Conservation (phyloP, 2,113 vertebrate genomes). For the Alligator mississippiensis region DNA sequence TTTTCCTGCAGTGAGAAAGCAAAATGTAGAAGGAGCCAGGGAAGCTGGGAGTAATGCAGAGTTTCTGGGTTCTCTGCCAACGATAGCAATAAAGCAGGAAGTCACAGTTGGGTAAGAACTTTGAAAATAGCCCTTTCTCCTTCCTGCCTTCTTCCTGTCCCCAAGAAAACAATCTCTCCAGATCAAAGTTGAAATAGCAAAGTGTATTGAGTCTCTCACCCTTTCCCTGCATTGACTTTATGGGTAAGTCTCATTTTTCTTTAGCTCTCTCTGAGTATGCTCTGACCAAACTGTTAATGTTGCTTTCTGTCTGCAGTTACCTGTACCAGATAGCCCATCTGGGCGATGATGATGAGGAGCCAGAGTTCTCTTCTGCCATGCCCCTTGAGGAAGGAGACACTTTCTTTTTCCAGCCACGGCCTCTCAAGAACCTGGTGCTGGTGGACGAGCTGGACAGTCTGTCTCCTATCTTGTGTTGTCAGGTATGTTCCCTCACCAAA, state of each 20-base stretch:
- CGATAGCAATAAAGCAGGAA: not conserved
- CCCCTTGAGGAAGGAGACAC: slow-evolving; percentile 98
- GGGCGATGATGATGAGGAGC: slow-evolving; percentile 97
- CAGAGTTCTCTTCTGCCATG: slow-evolving; percentile 99
- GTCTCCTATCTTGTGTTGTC: slow-evolving; percentile 96
- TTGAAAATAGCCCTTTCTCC: not conserved
- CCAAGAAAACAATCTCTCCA: not conserved
- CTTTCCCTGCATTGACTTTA: not conserved
- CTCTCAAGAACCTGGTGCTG: slow-evolving; percentile 95
- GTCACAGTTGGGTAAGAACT: not conserved
- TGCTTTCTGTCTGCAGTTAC: slow-evolving; percentile 80
- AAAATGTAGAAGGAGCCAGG: not conserved
- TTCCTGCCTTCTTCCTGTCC: not conserved
- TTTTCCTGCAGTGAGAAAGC: not conserved
- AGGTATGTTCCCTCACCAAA: slow-evolving; percentile 76
- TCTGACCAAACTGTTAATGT: not conserved
- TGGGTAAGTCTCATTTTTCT: rapidly evolving
- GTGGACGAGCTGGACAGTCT: slow-evolving; percentile 97
- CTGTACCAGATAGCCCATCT: slow-evolving; percentile 98
- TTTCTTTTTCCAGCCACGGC: slow-evolving; percentile 97
- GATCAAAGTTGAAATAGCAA: not conserved
- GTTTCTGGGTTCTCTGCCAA: not conserved
- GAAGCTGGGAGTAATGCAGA: not conserved
- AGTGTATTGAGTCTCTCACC: not conserved
- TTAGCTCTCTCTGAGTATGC: not conserved